These are phyloP conservation scores for Dicaeum eximium DNA, from an alignment of 2,113 vertebrate species.

Conservation along the genomic window DNA sequence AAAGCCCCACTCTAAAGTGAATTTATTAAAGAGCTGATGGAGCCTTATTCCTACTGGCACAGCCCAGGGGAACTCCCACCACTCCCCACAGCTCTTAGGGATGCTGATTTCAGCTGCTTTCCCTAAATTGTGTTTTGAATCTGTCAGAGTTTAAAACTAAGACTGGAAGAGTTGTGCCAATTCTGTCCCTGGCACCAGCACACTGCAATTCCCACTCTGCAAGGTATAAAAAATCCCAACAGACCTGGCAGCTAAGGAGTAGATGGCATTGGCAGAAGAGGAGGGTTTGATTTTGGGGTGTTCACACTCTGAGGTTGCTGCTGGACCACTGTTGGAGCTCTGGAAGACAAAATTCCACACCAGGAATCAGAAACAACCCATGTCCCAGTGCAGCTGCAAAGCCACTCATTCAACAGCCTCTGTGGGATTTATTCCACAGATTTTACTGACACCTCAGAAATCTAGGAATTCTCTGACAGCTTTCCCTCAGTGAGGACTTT, in stretches of 20 bases:
- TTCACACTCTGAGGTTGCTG: constrained; percentile 79
- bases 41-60: neutral
- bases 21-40: neutral
- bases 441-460: neutral
- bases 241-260: constrained; percentile 88
- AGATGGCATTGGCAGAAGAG: constrained; percentile 90
- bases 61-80: neutral
- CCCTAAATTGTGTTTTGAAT: neutral
- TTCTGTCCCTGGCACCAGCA: neutral
- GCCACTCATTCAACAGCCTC: neutral
- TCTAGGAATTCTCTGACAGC: neutral
- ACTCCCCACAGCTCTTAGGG: neutral
- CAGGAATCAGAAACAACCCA: neutral
- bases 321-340: constrained; percentile 71
- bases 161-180: neutral
- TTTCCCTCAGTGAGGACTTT: neutral
- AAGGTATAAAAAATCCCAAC: neutral
- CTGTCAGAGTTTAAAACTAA: neutral
- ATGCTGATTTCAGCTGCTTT: neutral
- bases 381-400: neutral
- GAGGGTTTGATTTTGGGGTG: constrained; percentile 93
- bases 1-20: neutral
- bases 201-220: neutral
- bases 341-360: constrained; percentile 61
- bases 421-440: neutral